Evolutionary conservation across 2,888 invertebrate species (phyloP).

Genomic region (Pseudococcus longispinus): DNA sequence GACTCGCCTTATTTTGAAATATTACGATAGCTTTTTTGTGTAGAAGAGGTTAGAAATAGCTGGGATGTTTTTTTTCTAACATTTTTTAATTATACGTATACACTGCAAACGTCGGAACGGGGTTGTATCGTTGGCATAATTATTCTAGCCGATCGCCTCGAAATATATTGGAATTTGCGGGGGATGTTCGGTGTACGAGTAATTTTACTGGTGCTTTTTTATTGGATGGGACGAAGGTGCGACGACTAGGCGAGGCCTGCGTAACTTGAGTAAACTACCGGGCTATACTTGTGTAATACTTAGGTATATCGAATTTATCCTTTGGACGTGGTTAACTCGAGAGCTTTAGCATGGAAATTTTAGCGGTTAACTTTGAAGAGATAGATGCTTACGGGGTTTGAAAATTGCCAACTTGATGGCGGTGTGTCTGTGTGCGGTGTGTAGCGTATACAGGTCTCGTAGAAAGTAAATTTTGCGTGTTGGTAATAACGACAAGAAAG

Average conservation of each 20-base stretch:
- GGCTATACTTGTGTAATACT: neutral
- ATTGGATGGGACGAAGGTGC: too few relatives aligned
- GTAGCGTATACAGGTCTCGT: neutral
- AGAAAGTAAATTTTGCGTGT: neutral
- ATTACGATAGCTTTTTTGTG: neutral
- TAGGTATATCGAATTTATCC: neutral
- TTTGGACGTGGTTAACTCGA: neutral
- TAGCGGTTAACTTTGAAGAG: conserved; percentile 29
- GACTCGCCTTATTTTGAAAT: neutral
- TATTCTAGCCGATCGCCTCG: neutral
- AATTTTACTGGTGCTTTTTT: too few relatives aligned
- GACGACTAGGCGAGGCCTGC: neutral
- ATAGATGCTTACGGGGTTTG: neutral
- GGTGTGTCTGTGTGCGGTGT: neutral
- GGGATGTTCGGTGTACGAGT: too few relatives aligned
- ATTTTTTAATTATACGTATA: conserved; percentile 21
- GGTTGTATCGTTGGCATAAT: neutral
- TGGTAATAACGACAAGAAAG: neutral
- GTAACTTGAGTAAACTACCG: neutral
- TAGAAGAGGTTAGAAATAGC: neutral
- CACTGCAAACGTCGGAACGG: neutral
- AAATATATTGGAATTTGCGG: conserved; percentile 13
- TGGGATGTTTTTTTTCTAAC: neutral
- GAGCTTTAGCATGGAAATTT: conserved; percentile 20
- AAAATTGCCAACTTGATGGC: neutral